Conservation (phyloP, 2,113 vertebrate species). For the Cettia cetti region DNA sequence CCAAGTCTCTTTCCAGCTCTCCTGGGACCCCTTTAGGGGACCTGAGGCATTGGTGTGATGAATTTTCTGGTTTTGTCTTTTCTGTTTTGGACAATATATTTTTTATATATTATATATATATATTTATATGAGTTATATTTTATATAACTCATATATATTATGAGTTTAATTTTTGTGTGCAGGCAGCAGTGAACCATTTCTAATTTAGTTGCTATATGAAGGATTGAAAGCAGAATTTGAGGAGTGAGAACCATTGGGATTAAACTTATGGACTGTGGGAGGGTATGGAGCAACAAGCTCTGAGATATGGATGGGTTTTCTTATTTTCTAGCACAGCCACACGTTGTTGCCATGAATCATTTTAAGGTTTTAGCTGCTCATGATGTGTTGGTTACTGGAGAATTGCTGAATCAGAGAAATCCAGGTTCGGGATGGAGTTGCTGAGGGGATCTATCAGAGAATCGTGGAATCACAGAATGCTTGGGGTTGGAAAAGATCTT, state of each 20-base stretch:
- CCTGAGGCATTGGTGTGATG: not conserved
- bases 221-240: not conserved
- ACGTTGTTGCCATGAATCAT: not conserved
- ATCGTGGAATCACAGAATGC: not conserved
- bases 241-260: constrained; percentile 2
- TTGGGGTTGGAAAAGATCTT: not conserved
- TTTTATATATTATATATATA: too few species aligned
- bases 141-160: too few species aligned
- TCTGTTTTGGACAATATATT: fast-evolving
- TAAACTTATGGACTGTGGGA: constrained; percentile 41
- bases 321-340: not conserved
- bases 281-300: not conserved
- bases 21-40: not conserved
- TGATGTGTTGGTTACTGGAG: not conserved
- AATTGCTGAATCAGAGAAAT: not conserved
- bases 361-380: not conserved
- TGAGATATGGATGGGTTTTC: not conserved
- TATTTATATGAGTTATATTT: too few species aligned
- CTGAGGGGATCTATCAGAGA: not conserved
- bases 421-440: fast-evolving
- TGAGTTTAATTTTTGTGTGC: not conserved
- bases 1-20: not conserved
- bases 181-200: not conserved
- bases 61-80: not conserved
- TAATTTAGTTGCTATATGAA: not conserved